These are phyloP conservation scores for Pavo muticus DNA, from an alignment of 2,113 vertebrate genomes.

Conservation along the genomic window DNA sequence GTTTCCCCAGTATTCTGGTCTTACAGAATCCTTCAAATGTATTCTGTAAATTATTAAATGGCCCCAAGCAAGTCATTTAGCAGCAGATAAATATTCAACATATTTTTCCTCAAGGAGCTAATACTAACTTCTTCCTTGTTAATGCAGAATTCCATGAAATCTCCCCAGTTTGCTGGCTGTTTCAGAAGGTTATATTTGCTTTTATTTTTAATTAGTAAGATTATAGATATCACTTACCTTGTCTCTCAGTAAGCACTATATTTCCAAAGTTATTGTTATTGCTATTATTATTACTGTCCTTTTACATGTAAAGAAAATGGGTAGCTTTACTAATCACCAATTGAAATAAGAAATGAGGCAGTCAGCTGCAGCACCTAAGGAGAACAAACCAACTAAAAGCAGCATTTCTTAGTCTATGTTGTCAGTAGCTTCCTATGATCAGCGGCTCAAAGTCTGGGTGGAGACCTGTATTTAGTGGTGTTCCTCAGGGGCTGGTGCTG, in stretches of 20 bases:
- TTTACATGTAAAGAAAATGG: background rate
- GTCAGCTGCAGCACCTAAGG: background rate
- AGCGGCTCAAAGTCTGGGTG: too few species aligned
- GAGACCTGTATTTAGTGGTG: too few species aligned
- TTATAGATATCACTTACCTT: background rate
- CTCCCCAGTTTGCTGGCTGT: background rate
- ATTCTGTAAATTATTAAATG: background rate
- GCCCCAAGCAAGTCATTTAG: background rate
- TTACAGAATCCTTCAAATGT: background rate
- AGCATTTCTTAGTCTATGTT: background rate
- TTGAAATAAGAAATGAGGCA: background rate
- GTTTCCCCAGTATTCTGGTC: background rate
- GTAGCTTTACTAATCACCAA: background rate
- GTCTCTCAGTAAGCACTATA: background rate
- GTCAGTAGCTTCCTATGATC: background rate
- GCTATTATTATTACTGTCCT: background rate
- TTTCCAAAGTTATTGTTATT: background rate
- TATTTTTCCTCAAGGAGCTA: background rate
- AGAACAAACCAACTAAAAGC: background rate
- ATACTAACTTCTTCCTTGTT: background rate
- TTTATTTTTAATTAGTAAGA: background rate
- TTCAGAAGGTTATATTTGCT: background rate
- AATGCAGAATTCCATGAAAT: background rate
- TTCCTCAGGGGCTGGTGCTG: too few species aligned
- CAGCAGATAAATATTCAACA: background rate